phyloP scores from a whole-genome alignment of 2,888 invertebrate genomes.

The Leptinotarsa juncta region DNA sequence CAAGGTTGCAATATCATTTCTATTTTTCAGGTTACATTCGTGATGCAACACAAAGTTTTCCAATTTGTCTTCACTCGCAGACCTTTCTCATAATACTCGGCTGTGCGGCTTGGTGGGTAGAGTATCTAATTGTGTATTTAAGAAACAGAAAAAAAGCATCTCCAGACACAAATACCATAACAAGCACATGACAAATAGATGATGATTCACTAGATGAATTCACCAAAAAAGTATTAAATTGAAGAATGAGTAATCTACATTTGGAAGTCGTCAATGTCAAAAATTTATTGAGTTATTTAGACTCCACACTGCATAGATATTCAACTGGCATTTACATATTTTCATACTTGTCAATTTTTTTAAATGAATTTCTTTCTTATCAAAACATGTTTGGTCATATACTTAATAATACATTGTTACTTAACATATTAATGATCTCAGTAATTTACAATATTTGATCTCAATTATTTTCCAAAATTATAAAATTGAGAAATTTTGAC shows the following conservation, averaged over 20 bases:
- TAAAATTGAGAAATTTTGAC: too few relatives aligned
- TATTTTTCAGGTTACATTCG: conserved; percentile 74
- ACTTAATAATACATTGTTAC: neutral
- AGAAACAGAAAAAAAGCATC: conserved; percentile 59
- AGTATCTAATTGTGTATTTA: conserved; percentile 66
- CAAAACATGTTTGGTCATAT: neutral
- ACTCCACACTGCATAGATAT: neutral
- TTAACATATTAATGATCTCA: neutral
- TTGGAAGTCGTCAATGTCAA: neutral
- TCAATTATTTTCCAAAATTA: too few relatives aligned
- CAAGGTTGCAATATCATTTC: neutral
- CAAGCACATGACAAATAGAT: conserved; percentile 55
- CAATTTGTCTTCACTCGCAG: conserved; percentile 79
- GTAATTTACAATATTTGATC: neutral
- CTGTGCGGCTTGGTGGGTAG: conserved; percentile 76
- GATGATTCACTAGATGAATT: conserved; percentile 43
- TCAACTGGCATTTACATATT: neutral
- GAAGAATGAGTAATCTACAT: neutral
- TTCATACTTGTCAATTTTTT: neutral
- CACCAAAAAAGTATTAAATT: conserved; percentile 26
- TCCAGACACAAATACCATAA: conserved; percentile 58
- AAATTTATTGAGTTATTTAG: neutral
- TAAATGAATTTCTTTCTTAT: neutral
- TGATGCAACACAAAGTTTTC: conserved; percentile 76
- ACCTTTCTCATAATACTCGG: conserved; percentile 77